Evolutionary conservation across 2,888 invertebrate genomes (phyloP).

Genomic region (Syritta pipiens): DNA sequence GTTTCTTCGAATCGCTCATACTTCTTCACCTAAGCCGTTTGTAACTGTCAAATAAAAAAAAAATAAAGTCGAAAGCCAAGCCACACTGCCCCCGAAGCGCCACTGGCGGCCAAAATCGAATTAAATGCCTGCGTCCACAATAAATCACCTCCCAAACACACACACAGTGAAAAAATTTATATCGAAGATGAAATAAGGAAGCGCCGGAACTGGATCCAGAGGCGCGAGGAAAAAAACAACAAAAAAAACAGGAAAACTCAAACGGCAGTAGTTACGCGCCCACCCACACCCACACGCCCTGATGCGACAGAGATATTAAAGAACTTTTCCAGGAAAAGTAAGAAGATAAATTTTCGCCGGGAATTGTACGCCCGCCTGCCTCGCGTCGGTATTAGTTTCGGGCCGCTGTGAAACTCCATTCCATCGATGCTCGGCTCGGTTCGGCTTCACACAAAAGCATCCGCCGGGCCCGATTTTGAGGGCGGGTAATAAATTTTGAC

Average conservation of each 20-base stretch:
- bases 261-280: no score
- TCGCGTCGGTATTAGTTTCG: neutral
- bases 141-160: conserved; percentile 44
- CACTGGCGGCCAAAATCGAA: no score
- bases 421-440: no score
- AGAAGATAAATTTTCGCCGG: conserved; percentile 23
- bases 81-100: no score
- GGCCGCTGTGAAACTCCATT: neutral
- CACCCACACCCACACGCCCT: neutral
- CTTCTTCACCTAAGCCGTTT: no score
- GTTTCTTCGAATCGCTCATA: no score
- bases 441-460: no score
- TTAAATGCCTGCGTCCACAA: conserved; percentile 51
- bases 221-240: neutral
- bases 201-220: neutral
- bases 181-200: conserved; percentile 19
- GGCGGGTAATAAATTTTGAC: conserved; percentile 35
- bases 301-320: conserved; percentile 20
- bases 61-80: no score
- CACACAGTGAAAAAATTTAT: conserved; percentile 24
- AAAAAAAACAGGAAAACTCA: no score
- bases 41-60: no score
- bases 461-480: no score
- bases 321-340: conserved; percentile 10
- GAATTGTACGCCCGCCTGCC: neutral